Conservation (phyloP, 2,113 vertebrate species). For the Pseudorhombus dupliciocellatus region DNA sequence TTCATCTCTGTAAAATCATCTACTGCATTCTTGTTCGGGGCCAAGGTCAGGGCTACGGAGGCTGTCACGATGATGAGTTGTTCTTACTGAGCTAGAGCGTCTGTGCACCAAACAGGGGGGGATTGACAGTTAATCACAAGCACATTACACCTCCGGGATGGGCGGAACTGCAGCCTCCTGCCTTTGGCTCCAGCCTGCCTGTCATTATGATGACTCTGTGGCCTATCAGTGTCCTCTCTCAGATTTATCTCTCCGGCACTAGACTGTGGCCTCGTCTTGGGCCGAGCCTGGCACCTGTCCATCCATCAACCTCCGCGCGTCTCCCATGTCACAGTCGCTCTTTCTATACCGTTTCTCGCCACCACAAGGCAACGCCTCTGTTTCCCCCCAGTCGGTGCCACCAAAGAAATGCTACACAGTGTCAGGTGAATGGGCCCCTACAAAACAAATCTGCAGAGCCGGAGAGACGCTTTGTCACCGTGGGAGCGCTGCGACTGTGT, state of each 20-base stretch:
- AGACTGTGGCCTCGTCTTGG: constrained; percentile 60
- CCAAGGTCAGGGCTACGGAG: constrained; percentile 75
- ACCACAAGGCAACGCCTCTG: constrained; percentile 36
- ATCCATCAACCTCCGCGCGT: constrained; percentile 64
- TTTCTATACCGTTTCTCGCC: constrained; percentile 4
- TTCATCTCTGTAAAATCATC: constrained; percentile 16
- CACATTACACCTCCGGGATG: constrained; percentile 76
- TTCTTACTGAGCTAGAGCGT: constrained; percentile 68
- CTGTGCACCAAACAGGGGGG: constrained; percentile 62
- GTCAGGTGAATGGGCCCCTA: neutral
- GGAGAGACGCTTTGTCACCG: constrained; percentile 39
- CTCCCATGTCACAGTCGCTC: constrained; percentile 39
- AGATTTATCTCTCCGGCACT: constrained; percentile 71
- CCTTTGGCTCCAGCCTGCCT: constrained; percentile 62
- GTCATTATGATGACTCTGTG: constrained; percentile 70
- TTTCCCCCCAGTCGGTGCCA: constrained; percentile 23
- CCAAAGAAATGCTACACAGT: constrained; percentile 35
- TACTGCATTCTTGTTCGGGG: constrained; percentile 29
- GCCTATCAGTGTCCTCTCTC: constrained; percentile 65
- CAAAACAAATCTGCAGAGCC: constrained; percentile 40
- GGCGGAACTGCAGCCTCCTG: constrained; percentile 61
- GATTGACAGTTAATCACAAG: constrained; percentile 82
- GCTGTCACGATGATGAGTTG: constrained; percentile 76
- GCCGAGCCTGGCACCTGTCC: constrained; percentile 65
- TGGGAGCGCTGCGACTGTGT: constrained; percentile 20